Base-by-base conservation (phyloP, 2,113 vertebrate species). In the Trogon melanurus region DNA sequence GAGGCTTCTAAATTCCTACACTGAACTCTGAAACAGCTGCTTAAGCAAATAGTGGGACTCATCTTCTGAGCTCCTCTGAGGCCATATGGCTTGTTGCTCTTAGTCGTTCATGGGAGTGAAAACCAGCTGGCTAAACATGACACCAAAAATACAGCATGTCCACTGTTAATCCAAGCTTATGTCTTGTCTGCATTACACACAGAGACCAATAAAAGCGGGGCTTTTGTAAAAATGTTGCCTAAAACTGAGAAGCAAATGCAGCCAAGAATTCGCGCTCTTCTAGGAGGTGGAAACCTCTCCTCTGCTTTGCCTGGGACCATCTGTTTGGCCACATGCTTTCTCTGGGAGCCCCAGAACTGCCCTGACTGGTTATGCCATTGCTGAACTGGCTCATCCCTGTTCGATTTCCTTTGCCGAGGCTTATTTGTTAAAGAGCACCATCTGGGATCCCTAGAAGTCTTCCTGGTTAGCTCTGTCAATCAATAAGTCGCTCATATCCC, bases 381-480 rank as follows among this genome's bases (percentile, higher is more conserved):
- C 74, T 73, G 47, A 91, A 75, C 70, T n/a, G 58, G 78, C 70
- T 95, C 32, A 5, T 87, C 95, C 91, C 41, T 7, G 1, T 60
- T 69, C 6, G 4, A 16, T 79, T 87, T 73, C 62, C 45, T 88
- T 70, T 78, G 44, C 36, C 3, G 66, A 85, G 48, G 29, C 69
- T 89, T 4, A 0, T 65, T 61, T 70, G 48, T 51, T 85, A 44
- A 89, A 85, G 81, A 62, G 44, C 81, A 91, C 81, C 91, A 89
- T 93, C 93, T 96, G 94, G 73, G 54, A 79, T 92, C 58, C 93
- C 87, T 85, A 88, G 66, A 94, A 93, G 47, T 81, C 74, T 91
- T 94, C 74, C 87, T 78, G 53, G 54, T 94, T 85, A 51, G 41
- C 27, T 82, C 74, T 79, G 20, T 32, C 4, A 17, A 85, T 67